These are phyloP conservation scores for Lottia gigantea DNA, from an alignment of 2,888 invertebrate genomes.

Conservation along the genomic window DNA sequence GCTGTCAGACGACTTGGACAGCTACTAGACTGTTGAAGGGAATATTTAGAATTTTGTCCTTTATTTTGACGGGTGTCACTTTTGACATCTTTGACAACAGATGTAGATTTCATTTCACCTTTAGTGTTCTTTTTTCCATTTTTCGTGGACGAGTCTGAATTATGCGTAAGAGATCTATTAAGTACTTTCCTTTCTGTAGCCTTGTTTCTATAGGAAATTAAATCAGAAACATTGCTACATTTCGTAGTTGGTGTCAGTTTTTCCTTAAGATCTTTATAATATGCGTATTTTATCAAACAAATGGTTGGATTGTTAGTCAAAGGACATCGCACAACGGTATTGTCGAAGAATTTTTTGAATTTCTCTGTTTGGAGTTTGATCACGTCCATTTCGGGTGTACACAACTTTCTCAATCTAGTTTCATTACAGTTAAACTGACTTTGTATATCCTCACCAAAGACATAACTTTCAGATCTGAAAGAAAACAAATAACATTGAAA, in stretches of 20 bases:
- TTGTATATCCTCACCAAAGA: slow-evolving; percentile 2
- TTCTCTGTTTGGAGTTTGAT: background rate
- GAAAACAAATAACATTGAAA: background rate
- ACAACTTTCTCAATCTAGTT: background rate
- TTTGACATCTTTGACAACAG: too few species aligned
- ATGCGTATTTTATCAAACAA: slow-evolving; percentile 4
- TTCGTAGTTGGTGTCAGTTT: background rate
- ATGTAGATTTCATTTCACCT: too few species aligned
- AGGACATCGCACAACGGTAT: background rate
- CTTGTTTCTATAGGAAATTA: slow-evolving; percentile 1
- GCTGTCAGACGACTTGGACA: too few species aligned
- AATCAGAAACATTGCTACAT: background rate
- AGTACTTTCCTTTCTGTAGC: background rate
- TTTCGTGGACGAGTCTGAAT: too few species aligned
- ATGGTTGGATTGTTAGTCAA: background rate
- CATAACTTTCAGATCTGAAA: slow-evolving; percentile 10
- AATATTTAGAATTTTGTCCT: too few species aligned
- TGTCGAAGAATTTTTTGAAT: background rate
- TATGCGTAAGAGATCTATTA: too few species aligned
- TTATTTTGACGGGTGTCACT: too few species aligned
- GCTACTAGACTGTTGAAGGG: too few species aligned
- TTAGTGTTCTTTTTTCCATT: too few species aligned
- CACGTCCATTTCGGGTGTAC: slow-evolving; percentile 1
- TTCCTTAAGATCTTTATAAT: background rate
- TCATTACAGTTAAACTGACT: slow-evolving; percentile 1